Base-by-base conservation (phyloP, 2,797 vertebrate species). In the Periophthalmus magnuspinnatus region DNA sequence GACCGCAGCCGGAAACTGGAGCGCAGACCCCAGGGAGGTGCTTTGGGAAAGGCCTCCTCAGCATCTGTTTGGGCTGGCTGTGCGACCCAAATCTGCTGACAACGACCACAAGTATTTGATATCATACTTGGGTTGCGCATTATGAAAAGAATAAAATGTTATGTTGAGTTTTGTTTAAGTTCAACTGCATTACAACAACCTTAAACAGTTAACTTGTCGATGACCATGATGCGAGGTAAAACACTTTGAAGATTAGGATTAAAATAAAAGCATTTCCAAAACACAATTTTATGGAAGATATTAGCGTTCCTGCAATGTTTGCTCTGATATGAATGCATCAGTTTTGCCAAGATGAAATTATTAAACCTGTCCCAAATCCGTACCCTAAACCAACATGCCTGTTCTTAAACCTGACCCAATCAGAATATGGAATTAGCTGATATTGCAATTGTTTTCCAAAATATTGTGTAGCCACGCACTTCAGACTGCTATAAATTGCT, bases 61-160 rank as follows among this genome's bases (percentile, higher is more conserved):
- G 72, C 81, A 87, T 89, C 83, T 90, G 87, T 84, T 82, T 65
- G 65, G 77, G 65, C 52, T 65, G 71, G 57, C 56, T 67, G 6
- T 74, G 56, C 34, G 69, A 19, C 72, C 67, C 41, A 21, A 24
- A 80, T 13, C 36, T 16, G 61, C 45, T n/a, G 17, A 65, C 24
- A n/a, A 19, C 16, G 3, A 48, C 22, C 21, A 64, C 14, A 8
- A 33, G 47, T 50, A 47, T 64, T 48, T 64, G 3, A 64, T 8
- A 64, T 28, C 22, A 47, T 22, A 28, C 6, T 9, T 22, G 9
- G 21, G 52, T 5, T 11, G 52, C 52, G 55, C 21, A 55, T 13
- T n/a, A 55, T 55, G 21, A 22, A 45, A 45, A 45, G 10, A 14
- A 5, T 13, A 13, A 41, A 22, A 10, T 11, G 9, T 22, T n/a